phyloP scores from a whole-genome alignment of 2,113 vertebrate species.

The Sceloporus undulatus region DNA sequence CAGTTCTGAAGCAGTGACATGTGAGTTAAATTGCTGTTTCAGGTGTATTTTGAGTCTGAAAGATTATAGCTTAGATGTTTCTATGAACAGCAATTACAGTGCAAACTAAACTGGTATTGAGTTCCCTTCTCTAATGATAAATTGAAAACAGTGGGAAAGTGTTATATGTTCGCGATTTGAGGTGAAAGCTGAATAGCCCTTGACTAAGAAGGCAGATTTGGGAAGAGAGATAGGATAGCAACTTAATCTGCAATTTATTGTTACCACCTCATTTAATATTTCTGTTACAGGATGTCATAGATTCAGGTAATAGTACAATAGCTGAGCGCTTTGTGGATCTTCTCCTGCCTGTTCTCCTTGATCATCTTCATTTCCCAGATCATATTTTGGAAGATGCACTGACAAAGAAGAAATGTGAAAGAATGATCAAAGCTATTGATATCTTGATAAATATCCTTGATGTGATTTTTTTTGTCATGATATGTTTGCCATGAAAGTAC shows the following conservation, averaged over 20 bases:
- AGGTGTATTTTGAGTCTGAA: not conserved
- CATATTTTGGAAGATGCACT: constrained; percentile 79
- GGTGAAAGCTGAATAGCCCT: not conserved
- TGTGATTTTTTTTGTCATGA: not conserved
- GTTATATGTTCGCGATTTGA: not conserved
- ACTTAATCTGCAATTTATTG: not conserved
- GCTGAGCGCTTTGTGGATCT: constrained; percentile 84
- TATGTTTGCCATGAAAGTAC: not conserved
- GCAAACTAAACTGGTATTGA: not conserved
- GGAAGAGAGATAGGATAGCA: not conserved
- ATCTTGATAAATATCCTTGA: constrained; percentile 93
- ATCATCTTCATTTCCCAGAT: constrained; percentile 84
- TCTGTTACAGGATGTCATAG: constrained; percentile 84
- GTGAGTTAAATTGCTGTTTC: not conserved
- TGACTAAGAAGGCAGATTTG: not conserved
- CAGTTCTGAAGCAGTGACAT: not conserved
- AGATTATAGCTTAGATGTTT: not conserved
- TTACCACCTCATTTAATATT: constrained; percentile 34
- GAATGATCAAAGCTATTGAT: constrained; percentile 81
- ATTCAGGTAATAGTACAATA: constrained; percentile 64
- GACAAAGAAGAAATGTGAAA: constrained; percentile 84
- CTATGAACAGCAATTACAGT: not conserved
- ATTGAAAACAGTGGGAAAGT: not conserved
- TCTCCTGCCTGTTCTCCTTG: constrained; percentile 86
- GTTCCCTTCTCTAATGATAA: not conserved